These are phyloP conservation scores for Synchiropus splendidus DNA, from an alignment of 2,113 vertebrate species.

Conservation along the genomic window DNA sequence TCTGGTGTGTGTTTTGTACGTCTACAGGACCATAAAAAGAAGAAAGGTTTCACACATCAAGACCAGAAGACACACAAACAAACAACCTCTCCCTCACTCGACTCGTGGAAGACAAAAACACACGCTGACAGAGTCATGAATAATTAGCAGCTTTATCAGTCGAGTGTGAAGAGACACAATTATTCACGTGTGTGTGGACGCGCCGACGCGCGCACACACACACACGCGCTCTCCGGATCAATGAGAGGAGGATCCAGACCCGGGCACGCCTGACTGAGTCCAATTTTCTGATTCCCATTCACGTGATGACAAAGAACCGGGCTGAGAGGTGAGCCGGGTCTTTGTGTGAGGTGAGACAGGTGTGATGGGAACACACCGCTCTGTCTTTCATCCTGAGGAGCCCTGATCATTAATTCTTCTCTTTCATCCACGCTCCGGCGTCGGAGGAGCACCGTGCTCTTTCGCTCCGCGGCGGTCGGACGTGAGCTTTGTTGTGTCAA, in stretches of 20 bases:
- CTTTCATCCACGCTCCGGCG: no score
- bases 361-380: background rate
- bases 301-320: constrained; percentile 38
- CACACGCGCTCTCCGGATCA: no score
- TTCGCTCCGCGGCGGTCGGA: no score
- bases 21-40: no score
- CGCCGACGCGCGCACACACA: constrained; percentile 33
- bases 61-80: constrained; percentile 6
- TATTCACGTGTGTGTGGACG: constrained; percentile 35
- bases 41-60: background rate
- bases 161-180: constrained; percentile 42
- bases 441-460: no score
- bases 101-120: constrained; percentile 2
- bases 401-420: no score
- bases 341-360: constrained; percentile 8
- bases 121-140: constrained; percentile 29
- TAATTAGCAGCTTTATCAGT: constrained; percentile 53
- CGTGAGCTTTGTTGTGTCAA: no score
- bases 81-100: no score
- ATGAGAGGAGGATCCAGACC: constrained; percentile 24
- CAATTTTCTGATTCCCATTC: constrained; percentile 49
- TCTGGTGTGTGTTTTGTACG: no score
- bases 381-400: constrained; percentile 1
- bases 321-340: constrained; percentile 9
- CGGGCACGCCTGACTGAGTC: constrained; percentile 30